Conservation (phyloP, 2,888 invertebrate species). For the Torymus aiolomorphi region DNA sequence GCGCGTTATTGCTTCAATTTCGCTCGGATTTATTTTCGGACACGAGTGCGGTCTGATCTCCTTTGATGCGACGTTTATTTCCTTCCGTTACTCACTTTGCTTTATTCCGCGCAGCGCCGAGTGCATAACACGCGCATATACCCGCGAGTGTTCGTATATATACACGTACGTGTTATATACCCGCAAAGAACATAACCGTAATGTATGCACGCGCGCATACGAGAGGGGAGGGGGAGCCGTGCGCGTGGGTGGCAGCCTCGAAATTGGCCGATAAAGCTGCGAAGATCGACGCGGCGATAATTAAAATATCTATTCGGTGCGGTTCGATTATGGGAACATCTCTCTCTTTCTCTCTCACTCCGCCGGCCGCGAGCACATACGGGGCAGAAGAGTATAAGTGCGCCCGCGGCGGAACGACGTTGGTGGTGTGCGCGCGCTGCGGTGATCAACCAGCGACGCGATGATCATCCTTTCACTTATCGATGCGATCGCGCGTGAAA, state of each 20-base stretch:
- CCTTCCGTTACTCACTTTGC: conserved; percentile 20
- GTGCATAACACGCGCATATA: not conserved
- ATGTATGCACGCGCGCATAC: not conserved
- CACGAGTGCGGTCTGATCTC: conserved; percentile 13
- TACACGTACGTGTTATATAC: too few species aligned
- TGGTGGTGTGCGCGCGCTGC: conserved; percentile 67
- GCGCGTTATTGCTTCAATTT: conserved; percentile 50
- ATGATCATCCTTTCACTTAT: conserved; percentile 57
- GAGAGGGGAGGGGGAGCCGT: not conserved
- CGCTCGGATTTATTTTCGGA: conserved; percentile 42
- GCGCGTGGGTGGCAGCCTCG: conserved; percentile 52
- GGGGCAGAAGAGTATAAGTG: conserved; percentile 55
- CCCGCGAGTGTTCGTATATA: not conserved
- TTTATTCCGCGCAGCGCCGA: conserved; percentile 7
- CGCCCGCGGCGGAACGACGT: conserved; percentile 71
- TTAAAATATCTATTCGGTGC: conserved; percentile 70
- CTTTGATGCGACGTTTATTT: conserved; percentile 37
- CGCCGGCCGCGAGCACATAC: conserved; percentile 60
- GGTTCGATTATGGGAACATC: conserved; percentile 64
- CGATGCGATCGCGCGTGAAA: conserved; percentile 56
- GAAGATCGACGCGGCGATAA: conserved; percentile 69
- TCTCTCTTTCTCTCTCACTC: too few species aligned
- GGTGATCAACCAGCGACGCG: conserved; percentile 15
- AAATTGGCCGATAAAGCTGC: conserved; percentile 58
- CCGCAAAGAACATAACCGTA: not conserved